Evolutionary conservation across 2,888 invertebrate genomes (phyloP), one percentile per base, ranked within the genome.

Genomic region (Eudemis profundana): DNA sequence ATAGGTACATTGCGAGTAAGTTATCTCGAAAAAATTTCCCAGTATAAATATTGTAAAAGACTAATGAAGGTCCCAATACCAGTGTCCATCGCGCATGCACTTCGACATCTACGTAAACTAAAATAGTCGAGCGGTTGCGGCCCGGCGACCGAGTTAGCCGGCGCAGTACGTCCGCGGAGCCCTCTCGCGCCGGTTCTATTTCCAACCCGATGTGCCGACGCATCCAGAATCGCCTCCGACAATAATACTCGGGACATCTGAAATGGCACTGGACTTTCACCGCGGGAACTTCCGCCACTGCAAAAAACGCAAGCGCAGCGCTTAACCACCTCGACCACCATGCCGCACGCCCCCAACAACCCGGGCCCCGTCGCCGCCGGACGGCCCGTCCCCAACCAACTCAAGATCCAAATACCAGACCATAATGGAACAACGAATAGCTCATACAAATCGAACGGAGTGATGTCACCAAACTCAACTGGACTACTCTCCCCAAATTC

Each of bases 41-140:
- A 8, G 1, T 27, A n/a, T 38, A 10, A 27, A 38, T 44, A 44
- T 57, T 64, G 57, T 44, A 44, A 38, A 14, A 68, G 67, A 72
- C 71, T 81, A 78, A 78, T 84, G 87, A 90, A 89, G 90, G 90
- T 89, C 88, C 84, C 8, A 77, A 75, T 77, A 69, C 80, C 56
- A 56, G 78, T 83, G 86, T 85, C 85, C 85, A 78, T 76, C 75
- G 78, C 77, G 79, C 80, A 81, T 90, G 90, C 90, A 91, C 90
- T 90, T 89, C 90, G 89, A 89, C 89, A 88, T 90, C 88, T 90
- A 87, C 85, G 86, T 87, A 89, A 90, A 90, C 92, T 76, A 91
- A 92, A 92, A 92, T 91, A 92, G 91, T 91, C 86, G 75, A 82
- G 88, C 90, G 83, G 68, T 71, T 79, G 81, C 78, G 80, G 86